Percentiles rank a stretch among this genome's conserved stretches.
These are phyloP conservation scores for Corvus cornix DNA, from an alignment of 2,113 vertebrate genomes.

Conservation along the genomic window DNA sequence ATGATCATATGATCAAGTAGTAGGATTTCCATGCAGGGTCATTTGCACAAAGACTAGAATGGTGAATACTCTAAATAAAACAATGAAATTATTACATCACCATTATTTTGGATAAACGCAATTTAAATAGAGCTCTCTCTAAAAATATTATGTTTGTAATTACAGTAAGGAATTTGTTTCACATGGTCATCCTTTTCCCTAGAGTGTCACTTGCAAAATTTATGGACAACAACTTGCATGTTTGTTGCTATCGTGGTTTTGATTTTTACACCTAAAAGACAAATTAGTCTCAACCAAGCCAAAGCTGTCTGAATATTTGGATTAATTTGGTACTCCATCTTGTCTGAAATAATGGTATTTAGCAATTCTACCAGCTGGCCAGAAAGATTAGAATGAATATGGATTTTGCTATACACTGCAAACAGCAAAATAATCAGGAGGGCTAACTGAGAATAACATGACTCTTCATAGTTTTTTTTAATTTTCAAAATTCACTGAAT, in stretches of 20 bases:
- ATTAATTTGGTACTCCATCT: conserved; percentile 46
- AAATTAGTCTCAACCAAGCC: conserved; percentile 15
- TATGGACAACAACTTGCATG: not conserved
- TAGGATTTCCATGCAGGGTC: not conserved
- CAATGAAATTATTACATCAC: not conserved
- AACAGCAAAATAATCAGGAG: not conserved
- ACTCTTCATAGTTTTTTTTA: not conserved
- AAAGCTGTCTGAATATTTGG: conserved; percentile 32
- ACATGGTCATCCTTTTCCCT: not conserved
- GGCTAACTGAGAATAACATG: not conserved
- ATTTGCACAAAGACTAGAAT: not conserved
- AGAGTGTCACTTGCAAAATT: not conserved
- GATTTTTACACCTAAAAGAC: conserved; percentile 31
- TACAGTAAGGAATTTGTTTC: not conserved
- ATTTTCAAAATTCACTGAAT: not conserved
- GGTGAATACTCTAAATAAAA: not conserved
- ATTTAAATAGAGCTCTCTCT: not conserved
- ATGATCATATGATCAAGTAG: not conserved
- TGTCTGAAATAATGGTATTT: conserved; percentile 38
- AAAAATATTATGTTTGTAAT: not conserved
- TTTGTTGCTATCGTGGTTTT: not conserved
- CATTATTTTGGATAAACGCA: not conserved
- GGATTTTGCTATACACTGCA: not conserved
- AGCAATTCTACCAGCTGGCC: conserved; percentile 23
- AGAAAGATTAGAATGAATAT: conserved; percentile 33